Evolutionary conservation across 2,888 invertebrate genomes (phyloP).

Genomic region (Dryobota labecula): DNA sequence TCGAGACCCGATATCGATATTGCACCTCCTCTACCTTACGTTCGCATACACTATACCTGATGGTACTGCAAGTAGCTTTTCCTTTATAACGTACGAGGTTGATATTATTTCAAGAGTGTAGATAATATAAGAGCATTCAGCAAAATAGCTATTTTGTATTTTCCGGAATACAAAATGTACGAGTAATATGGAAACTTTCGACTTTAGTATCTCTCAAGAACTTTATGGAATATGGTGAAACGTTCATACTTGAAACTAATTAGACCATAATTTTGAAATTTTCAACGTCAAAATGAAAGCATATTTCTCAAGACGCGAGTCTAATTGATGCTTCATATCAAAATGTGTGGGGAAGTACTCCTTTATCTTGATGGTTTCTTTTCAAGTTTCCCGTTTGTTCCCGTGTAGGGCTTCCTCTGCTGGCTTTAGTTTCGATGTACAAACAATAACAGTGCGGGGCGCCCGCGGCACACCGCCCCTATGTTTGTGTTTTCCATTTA

Average conservation of each 20-base stretch:
- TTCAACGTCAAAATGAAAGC: slow-evolving; percentile 6
- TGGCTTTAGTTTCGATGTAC: slow-evolving; percentile 83
- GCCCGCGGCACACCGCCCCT: slow-evolving; percentile 76
- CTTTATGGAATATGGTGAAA: neutral
- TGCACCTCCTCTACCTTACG: slow-evolving; percentile 69
- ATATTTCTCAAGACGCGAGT: slow-evolving; percentile 4
- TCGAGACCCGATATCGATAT: slow-evolving; percentile 64
- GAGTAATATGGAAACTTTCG: neutral
- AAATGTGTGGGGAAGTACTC: slow-evolving; percentile 52
- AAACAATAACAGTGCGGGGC: slow-evolving; percentile 87
- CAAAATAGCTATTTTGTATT: neutral
- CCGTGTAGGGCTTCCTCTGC: slow-evolving; percentile 68
- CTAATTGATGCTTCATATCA: slow-evolving; percentile 57
- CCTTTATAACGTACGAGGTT: neutral
- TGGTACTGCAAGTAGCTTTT: slow-evolving; percentile 26
- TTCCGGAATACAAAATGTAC: slow-evolving; percentile 10
- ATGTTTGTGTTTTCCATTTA: slow-evolving; percentile 88
- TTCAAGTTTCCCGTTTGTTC: slow-evolving; percentile 74
- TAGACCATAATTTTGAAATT: slow-evolving; percentile 4
- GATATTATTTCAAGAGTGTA: neutral
- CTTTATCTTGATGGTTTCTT: slow-evolving; percentile 74
- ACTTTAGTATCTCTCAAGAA: slow-evolving; percentile 3
- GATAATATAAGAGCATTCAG: slow-evolving; percentile 2
- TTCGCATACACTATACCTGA: slow-evolving; percentile 52
- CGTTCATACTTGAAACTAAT: slow-evolving; percentile 7